phyloP scores from a whole-genome alignment of 1,140 invertebrate genomes.

The Melitaea cinxia region DNA sequence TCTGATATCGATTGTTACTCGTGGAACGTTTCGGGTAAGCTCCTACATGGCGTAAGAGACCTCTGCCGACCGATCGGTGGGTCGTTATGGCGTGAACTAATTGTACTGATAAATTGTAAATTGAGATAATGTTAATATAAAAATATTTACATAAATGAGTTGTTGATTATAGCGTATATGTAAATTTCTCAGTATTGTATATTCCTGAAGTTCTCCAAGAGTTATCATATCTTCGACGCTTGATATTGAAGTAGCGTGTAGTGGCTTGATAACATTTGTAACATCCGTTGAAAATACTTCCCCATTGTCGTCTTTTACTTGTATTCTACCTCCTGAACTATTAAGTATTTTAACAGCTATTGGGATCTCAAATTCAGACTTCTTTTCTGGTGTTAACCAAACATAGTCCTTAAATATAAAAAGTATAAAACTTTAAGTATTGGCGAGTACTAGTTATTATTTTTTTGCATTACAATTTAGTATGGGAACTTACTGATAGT shows the following conservation, averaged over 20 bases:
- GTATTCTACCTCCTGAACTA: conserved; percentile 88
- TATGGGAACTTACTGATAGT: conserved; percentile 60
- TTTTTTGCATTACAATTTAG: not conserved
- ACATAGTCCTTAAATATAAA: conserved; percentile 87
- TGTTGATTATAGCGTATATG: conserved; percentile 94
- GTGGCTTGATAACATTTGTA: conserved; percentile 87
- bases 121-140: conserved; percentile 4
- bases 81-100: no score
- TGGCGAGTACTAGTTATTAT: no score
- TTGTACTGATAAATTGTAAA: no score
- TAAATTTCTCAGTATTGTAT: conserved; percentile 95
- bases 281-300: conserved; percentile 83
- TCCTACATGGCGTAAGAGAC: no score
- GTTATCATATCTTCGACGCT: conserved; percentile 98
- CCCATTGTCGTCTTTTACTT: conserved; percentile 90
- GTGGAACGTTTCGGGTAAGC: no score
- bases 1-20: no score
- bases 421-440: not conserved
- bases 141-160: conserved; percentile 92
- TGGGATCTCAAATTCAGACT: conserved; percentile 91
- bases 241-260: conserved; percentile 92
- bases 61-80: no score
- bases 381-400: conserved; percentile 90
- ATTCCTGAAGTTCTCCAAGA: conserved; percentile 95
- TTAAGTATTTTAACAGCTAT: conserved; percentile 91